These are phyloP conservation scores for Branchipolynoe longqiensis DNA, from an alignment of 2,888 invertebrate genomes.

Conservation along the genomic window DNA sequence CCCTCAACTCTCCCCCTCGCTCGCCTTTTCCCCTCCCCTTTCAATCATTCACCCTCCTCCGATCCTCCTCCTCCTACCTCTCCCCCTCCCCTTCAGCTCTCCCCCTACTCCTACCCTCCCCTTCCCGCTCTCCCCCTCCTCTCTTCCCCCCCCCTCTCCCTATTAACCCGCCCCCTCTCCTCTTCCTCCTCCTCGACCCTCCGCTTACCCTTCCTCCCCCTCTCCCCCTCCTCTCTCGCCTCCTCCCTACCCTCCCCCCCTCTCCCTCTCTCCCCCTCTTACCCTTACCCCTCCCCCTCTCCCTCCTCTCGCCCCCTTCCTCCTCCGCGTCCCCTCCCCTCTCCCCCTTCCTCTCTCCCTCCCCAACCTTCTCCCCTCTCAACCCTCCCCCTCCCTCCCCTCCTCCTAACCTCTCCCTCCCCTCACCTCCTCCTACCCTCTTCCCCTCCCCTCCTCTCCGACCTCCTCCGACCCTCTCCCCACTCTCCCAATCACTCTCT, in stretches of 20 bases:
- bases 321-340: background rate
- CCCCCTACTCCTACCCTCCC: background rate
- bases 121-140: background rate
- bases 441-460: background rate
- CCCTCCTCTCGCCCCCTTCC: background rate
- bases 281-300: background rate
- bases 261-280: background rate
- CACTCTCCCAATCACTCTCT: background rate
- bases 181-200: background rate
- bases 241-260: background rate
- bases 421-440: background rate
- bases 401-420: background rate
- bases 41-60: background rate
- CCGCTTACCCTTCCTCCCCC: background rate
- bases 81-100: background rate
- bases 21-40: background rate
- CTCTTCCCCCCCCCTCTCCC: background rate
- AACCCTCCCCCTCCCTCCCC: background rate
- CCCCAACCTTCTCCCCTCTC: background rate
- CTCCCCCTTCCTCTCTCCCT: background rate
- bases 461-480: background rate
- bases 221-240: slow-evolving; percentile 11
- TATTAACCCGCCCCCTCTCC: slow-evolving; percentile 14
- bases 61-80: background rate
- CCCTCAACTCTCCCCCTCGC: background rate